phyloP scores from a whole-genome alignment of 2,797 vertebrate species.

The Danio aesculapii region DNA sequence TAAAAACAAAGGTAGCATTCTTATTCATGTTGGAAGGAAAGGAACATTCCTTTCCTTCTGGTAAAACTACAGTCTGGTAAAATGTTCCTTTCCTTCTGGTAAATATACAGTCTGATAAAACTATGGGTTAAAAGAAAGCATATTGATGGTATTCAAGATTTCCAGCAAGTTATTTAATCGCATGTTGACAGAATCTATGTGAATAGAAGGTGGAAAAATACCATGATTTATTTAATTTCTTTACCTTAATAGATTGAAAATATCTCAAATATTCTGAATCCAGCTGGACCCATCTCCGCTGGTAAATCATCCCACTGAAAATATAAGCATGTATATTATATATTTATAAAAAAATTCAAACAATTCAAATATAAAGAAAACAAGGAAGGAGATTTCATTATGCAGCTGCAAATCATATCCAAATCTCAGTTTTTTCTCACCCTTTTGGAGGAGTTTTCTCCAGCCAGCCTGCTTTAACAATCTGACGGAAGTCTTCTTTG shows the following conservation, averaged over 20 bases:
- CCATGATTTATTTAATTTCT: not conserved
- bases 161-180: not conserved
- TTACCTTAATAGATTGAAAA: slow-evolving; percentile 58
- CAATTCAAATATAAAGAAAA: not conserved
- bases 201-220: not conserved
- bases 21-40: not conserved
- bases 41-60: too few relatives aligned
- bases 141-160: not conserved
- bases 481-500: slow-evolving; percentile 20
- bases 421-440: not conserved
- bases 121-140: not conserved
- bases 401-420: not conserved
- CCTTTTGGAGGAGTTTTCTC: slow-evolving; percentile 54
- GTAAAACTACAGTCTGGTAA: too few relatives aligned
- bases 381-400: not conserved
- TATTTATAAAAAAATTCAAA: not conserved
- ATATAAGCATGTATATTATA: slow-evolving; percentile 7
- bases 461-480: slow-evolving; percentile 52
- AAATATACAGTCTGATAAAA: not conserved
- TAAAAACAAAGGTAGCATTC: not conserved
- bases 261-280: slow-evolving; percentile 58
- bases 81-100: too few relatives aligned
- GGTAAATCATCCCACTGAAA: slow-evolving; percentile 52
- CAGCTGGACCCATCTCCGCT: slow-evolving; percentile 62
- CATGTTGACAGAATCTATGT: not conserved